Base-by-base conservation (phyloP, 2,888 invertebrate species). In the Augochlorella aurata region DNA sequence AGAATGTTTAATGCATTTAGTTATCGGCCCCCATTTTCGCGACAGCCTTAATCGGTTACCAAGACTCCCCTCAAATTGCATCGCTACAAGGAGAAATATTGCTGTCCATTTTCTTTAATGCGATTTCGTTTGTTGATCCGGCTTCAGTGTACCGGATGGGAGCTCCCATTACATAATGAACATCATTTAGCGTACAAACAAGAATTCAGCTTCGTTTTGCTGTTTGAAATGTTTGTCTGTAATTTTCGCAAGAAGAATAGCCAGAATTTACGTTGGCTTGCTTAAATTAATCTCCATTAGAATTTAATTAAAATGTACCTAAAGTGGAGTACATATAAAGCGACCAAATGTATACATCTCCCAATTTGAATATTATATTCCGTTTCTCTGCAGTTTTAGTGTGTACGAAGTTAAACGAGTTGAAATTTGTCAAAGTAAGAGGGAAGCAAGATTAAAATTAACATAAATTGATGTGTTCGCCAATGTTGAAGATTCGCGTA, bases 1-100 rank as follows among this genome's bases (percentile, higher is more conserved):
- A 79, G 79, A 80, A 83, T 80, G 79, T 85, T 83, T 77, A 81
- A 81, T 76, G 72, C 79, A 78, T 74, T 83, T 77, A 65, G 54
- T 72, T 74, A 75, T 74, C 85, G 61, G 70, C 71, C 52, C 24
- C 5, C 54, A 63, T 50, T 21, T 38, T 45, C 79, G 69, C 54
- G 80, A 79, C 80, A 79, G 80, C 52, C 68, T 65, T 63, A 73
- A 79, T 73, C 80, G 80, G 68, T 80, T 68, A 68, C 68, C 52
- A 49, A 50, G 80, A 54, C 73, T 73, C 68, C 72, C 50, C 68
- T 44, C 44, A 12, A 73, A 69, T 14, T 18, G 68, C 29, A 24
- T 3, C 54, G 18, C 47, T 58, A 10, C 44, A 9, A 12, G 38
- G 38, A 44, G 38, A n/a, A n/a, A 65, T n/a, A 65, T 7, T 65